Percentiles rank a stretch among this genome's conserved stretches.
phyloP scores from a whole-genome alignment of 2,888 invertebrate species.

The Drosophila falleni region DNA sequence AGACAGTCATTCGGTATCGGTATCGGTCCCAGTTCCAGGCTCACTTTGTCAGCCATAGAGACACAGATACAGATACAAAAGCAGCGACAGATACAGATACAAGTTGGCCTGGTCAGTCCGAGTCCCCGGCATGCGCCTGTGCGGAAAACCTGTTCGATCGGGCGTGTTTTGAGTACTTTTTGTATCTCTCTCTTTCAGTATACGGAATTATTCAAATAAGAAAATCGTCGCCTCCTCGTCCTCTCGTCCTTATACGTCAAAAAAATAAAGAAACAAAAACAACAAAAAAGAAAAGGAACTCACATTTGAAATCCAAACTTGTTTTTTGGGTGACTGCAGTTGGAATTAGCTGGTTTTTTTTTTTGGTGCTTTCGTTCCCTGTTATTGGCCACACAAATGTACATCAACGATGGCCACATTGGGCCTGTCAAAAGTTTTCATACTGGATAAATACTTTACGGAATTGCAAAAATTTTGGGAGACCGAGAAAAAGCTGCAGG shows the following conservation, averaged over 20 bases:
- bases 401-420: slow-evolving; percentile 93
- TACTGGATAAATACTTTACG: slow-evolving; percentile 98
- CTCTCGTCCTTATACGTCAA: slow-evolving; percentile 48
- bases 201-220: slow-evolving; percentile 79
- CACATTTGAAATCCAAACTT: slow-evolving; percentile 58
- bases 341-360: slow-evolving; percentile 36
- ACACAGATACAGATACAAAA: slow-evolving; percentile 41
- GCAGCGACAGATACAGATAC: slow-evolving; percentile 14
- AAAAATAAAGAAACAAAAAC: slow-evolving; percentile 10
- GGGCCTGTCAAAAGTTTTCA: slow-evolving; percentile 98
- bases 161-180: slow-evolving; percentile 57
- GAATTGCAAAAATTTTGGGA: slow-evolving; percentile 98
- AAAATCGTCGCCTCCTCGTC: slow-evolving; percentile 55
- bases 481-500: slow-evolving; percentile 97
- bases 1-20: slow-evolving; percentile 25
- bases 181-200: slow-evolving; percentile 40
- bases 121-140: slow-evolving; percentile 55
- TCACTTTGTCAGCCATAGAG: slow-evolving; percentile 61
- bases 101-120: slow-evolving; percentile 37
- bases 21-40: slow-evolving; percentile 26
- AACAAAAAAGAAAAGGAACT: slow-evolving; percentile 5
- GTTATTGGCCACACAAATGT: slow-evolving; percentile 82
- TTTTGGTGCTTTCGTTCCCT: slow-evolving; percentile 20
- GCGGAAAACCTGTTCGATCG: slow-evolving; percentile 76
- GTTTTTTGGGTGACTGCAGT: slow-evolving; percentile 39